Percentiles rank a stretch among this genome's conserved stretches.
phyloP scores from a whole-genome alignment of 2,797 vertebrate species.

The Salarias fasciatus region DNA sequence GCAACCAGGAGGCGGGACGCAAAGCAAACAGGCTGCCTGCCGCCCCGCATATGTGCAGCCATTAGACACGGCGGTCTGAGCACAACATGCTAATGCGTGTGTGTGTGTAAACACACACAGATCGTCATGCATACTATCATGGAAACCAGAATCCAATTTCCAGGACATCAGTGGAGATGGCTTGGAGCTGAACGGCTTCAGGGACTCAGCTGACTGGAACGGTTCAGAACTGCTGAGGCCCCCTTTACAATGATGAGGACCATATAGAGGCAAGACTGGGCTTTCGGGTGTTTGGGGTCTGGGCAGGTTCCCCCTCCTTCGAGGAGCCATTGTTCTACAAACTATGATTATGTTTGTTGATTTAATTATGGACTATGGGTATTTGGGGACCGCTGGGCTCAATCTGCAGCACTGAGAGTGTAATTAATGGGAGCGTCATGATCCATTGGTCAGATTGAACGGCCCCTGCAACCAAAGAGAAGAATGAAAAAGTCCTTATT shows the following conservation, averaged over 20 bases:
- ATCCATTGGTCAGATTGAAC: conserved; percentile 30
- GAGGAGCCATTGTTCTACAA: conserved; percentile 50
- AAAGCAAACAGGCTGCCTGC: conserved; percentile 41
- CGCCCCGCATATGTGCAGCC: conserved; percentile 22
- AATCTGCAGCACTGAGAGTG: conserved; percentile 43
- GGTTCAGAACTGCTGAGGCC: no score
- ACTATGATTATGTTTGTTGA: conserved; percentile 52
- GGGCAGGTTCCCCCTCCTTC: conserved; percentile 47
- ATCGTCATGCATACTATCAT: conserved; percentile 8
- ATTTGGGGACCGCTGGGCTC: conserved; percentile 47
- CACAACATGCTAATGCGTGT: conserved; percentile 30
- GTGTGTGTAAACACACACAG: conserved; percentile 16
- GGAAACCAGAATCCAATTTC: background rate
- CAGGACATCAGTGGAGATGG: no score
- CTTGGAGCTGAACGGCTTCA: background rate
- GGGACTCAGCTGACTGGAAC: conserved; percentile 12
- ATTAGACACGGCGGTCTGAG: conserved; percentile 40
- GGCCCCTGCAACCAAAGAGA: background rate
- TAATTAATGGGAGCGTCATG: conserved; percentile 43
- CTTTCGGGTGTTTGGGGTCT: conserved; percentile 13
- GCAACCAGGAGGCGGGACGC: conserved; percentile 28
- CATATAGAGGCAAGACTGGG: background rate
- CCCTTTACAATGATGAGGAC: no score
- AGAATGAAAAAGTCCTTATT: background rate
- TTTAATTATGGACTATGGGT: conserved; percentile 55